Conservation (phyloP, 2,113 vertebrate species). For the Macrotus californicus region DNA sequence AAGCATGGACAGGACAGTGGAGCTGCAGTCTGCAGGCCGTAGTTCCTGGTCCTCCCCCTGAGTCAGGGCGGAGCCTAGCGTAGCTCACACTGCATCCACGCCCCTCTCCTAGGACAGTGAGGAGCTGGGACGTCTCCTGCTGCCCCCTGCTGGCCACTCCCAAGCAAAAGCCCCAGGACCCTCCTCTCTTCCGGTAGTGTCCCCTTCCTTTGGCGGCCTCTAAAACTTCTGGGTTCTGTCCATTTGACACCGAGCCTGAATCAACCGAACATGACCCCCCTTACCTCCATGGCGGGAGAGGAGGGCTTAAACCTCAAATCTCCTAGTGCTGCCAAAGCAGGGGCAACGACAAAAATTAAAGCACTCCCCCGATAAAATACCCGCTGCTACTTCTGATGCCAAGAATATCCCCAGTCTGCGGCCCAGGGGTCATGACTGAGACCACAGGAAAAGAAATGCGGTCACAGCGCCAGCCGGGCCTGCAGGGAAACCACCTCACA, state of each 20-base stretch:
- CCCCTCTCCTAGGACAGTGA: too few relatives aligned
- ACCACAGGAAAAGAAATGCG: neutral
- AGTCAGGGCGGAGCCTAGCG: neutral
- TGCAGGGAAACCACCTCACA: neutral
- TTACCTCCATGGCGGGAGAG: neutral
- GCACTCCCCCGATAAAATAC: neutral
- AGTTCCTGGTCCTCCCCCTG: neutral
- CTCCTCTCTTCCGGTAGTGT: neutral
- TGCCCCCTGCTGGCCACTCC: neutral
- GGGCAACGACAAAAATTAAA: neutral
- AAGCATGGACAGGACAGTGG: neutral
- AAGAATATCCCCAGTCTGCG: neutral
- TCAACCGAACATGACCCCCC: neutral
- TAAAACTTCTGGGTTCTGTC: neutral
- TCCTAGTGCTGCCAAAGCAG: neutral
- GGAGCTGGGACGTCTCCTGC: neutral
- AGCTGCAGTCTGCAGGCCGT: neutral
- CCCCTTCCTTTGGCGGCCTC: neutral
- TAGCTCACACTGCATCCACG: neutral
- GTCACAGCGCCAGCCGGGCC: fast-evolving
- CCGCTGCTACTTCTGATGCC: neutral
- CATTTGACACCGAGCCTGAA: neutral
- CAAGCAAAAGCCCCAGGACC: neutral
- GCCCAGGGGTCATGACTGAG: neutral
- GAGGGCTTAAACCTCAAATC: neutral